These are phyloP conservation scores for Onychomys leucogaster DNA, from an alignment of 2,797 vertebrate species.

Conservation along the genomic window DNA sequence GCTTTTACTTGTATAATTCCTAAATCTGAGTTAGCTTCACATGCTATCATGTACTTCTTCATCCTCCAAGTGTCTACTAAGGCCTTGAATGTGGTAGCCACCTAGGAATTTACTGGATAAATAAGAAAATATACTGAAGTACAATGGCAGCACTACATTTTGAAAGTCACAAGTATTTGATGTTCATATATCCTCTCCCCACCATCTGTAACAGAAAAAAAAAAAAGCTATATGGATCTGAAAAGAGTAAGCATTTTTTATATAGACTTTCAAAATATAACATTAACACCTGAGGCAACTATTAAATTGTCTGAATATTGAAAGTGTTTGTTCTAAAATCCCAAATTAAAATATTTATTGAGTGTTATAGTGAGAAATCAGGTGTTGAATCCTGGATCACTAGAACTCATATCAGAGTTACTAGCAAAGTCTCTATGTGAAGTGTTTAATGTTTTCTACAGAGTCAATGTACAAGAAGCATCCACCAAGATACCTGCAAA, in stretches of 20 bases:
- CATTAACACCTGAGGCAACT: not conserved
- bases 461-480: not conserved
- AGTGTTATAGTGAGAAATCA: not conserved
- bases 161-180: not conserved
- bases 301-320: not conserved
- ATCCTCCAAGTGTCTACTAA: not conserved
- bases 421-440: not conserved
- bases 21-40: not conserved
- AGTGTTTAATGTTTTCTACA: not conserved
- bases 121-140: not conserved
- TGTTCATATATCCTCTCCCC: not conserved
- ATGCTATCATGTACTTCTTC: not conserved
- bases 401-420: not conserved
- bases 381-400: not conserved
- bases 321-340: not conserved
- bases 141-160: not conserved
- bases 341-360: slow-evolving; percentile 23
- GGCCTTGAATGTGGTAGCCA: not conserved
- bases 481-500: not conserved
- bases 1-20: not conserved
- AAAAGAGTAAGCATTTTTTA: not conserved
- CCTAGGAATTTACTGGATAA: not conserved
- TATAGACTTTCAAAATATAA: not conserved
- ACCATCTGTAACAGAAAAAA: not conserved
- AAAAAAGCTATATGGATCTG: not conserved